These are phyloP conservation scores for Lumbricus terrestris DNA, from an alignment of 2,888 invertebrate species.

Conservation along the genomic window DNA sequence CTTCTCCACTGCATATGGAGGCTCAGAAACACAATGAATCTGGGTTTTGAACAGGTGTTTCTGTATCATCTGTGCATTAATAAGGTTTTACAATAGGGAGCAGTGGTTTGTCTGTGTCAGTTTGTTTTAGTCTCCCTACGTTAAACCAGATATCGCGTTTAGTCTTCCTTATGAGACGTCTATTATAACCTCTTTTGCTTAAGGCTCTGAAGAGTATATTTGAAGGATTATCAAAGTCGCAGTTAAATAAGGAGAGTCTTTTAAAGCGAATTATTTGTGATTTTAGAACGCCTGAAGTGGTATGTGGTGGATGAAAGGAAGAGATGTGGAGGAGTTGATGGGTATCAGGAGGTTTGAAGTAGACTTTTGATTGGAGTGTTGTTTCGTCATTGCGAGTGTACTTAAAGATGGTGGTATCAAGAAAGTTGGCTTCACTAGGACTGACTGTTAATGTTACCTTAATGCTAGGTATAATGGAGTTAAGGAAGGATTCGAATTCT, in stretches of 20 bases:
- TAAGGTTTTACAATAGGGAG: too few species aligned
- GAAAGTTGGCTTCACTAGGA: too few species aligned
- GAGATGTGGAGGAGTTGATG: too few species aligned
- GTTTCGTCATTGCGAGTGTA: not conserved
- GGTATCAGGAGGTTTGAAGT: not conserved
- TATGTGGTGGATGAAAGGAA: constrained; percentile 9
- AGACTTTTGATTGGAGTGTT: not conserved
- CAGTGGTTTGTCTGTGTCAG: too few species aligned
- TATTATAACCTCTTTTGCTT: not conserved
- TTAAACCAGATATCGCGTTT: not conserved
- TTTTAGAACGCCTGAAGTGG: not conserved
- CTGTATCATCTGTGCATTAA: too few species aligned
- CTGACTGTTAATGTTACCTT: too few species aligned
- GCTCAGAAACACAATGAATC: too few species aligned
- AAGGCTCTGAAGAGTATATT: not conserved
- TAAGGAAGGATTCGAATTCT: not conserved
- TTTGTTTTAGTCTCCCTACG: too few species aligned
- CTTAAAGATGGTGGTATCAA: not conserved
- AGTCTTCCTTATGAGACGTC: not conserved
- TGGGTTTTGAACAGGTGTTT: too few species aligned
- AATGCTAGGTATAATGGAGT: not conserved
- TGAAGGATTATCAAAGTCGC: not conserved
- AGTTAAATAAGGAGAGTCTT: not conserved
- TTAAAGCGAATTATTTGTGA: not conserved
- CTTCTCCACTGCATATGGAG: too few species aligned